These are phyloP conservation scores for Platalea minor DNA, from an alignment of 2,797 vertebrate species.

Conservation along the genomic window DNA sequence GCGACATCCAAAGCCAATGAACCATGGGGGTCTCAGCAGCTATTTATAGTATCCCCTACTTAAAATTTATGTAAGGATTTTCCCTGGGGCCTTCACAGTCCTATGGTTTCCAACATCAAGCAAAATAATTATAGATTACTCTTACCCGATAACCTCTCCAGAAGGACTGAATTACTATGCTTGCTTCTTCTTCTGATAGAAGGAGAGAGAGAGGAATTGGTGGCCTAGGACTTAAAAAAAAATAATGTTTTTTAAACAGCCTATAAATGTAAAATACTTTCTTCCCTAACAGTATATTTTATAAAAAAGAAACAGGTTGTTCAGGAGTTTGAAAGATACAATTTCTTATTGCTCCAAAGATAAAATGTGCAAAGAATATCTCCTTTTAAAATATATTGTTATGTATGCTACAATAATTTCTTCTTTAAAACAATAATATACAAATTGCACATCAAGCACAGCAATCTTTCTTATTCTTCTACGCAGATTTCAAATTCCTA, in stretches of 20 bases:
- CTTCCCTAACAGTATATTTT: not conserved
- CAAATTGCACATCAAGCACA: not conserved
- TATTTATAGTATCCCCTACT: conserved; percentile 67
- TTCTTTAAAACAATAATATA: not conserved
- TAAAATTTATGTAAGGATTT: conserved; percentile 60
- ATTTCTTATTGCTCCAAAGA: not conserved
- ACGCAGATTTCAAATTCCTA: not conserved
- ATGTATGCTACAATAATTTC: not conserved
- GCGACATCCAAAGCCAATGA: conserved; percentile 48
- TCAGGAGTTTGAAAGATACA: not conserved
- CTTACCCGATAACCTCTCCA: conserved; percentile 93
- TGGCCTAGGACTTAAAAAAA: conserved; percentile 81
- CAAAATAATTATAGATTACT: conserved; percentile 4
- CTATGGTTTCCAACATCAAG: conserved; percentile 41
- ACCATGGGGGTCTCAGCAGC: conserved; percentile 49
- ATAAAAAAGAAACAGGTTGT: not conserved
- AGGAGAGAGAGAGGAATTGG: conserved; percentile 81
- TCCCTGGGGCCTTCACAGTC: conserved; percentile 30
- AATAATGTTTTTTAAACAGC: not conserved
- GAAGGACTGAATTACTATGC: conserved; percentile 85
- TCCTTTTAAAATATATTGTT: not conserved
- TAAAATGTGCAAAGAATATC: not conserved
- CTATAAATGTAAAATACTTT: not conserved
- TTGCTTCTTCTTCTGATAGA: conserved; percentile 82
- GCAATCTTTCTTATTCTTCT: not conserved